These are phyloP conservation scores for Trichomalopsis sarcophagae DNA, from an alignment of 1,140 invertebrate species.

Conservation along the genomic window DNA sequence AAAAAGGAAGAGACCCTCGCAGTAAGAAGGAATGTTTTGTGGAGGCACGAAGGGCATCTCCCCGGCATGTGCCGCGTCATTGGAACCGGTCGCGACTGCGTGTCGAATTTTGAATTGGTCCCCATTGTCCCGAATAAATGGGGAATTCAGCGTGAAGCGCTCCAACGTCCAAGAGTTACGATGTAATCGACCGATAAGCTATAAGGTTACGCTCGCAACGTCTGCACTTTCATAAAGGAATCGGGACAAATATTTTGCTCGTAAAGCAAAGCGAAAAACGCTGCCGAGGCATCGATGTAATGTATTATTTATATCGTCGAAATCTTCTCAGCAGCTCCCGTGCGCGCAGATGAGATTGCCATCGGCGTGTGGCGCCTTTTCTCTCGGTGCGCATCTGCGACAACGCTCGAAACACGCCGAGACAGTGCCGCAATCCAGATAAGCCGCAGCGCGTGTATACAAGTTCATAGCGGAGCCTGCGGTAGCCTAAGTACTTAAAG, in stretches of 20 bases:
- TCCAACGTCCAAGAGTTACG: not conserved
- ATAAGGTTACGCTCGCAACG: too few relatives aligned
- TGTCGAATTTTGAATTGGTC: constrained; percentile 25
- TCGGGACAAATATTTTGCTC: too few relatives aligned
- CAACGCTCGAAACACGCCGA: not conserved
- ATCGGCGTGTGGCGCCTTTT: not conserved
- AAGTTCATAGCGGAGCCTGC: not conserved
- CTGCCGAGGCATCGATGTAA: too few relatives aligned
- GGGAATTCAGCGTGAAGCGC: not conserved
- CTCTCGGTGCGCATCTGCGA: not conserved
- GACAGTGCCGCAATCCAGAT: constrained; percentile 20
- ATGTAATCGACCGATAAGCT: too few relatives aligned
- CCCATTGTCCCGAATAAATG: constrained; percentile 12
- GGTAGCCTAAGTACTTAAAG: not conserved
- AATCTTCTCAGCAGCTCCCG: not conserved
- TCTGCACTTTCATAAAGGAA: too few relatives aligned
- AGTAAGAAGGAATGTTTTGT: not conserved
- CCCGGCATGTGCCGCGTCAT: not conserved
- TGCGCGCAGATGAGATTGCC: not conserved
- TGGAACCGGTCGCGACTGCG: constrained; percentile 22
- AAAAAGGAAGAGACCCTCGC: constrained; percentile 3
- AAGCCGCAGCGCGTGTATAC: not conserved
- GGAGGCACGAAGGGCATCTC: not conserved
- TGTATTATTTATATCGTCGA: constrained; percentile 10
- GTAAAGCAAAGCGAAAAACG: too few relatives aligned